Conservation (phyloP, 2,797 vertebrate genomes). For the Pterois miles region DNA sequence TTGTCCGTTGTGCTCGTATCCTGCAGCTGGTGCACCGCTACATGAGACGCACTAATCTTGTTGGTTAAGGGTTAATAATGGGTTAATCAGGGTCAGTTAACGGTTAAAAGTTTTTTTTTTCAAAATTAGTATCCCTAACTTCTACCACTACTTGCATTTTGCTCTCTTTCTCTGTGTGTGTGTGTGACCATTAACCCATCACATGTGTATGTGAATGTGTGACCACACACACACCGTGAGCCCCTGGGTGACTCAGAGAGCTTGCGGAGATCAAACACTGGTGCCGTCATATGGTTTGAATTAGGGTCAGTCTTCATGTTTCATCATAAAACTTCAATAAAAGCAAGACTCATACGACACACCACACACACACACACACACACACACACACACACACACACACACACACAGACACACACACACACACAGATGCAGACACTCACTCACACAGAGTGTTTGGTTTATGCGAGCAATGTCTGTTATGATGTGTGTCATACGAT, state of each 20-base stretch:
- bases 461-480: slow-evolving; percentile 67
- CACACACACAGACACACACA: background rate
- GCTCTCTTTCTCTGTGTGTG: background rate
- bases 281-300: slow-evolving; percentile 87
- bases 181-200: slow-evolving; percentile 66
- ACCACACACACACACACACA: slow-evolving; percentile 36
- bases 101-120: too few relatives aligned
- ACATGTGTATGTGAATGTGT: slow-evolving; percentile 72
- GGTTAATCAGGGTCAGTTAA: too few relatives aligned
- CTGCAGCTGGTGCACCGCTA: too few relatives aligned
- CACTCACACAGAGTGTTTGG: slow-evolving; percentile 50
- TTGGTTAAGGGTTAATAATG: too few relatives aligned
- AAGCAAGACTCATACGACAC: slow-evolving; percentile 60
- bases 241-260: slow-evolving; percentile 74
- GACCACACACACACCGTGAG: slow-evolving; percentile 76
- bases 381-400: background rate
- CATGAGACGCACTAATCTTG: too few relatives aligned
- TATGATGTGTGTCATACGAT: slow-evolving; percentile 69
- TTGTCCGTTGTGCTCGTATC: too few relatives aligned
- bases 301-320: slow-evolving; percentile 87
- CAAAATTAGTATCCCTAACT: too few relatives aligned
- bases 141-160: slow-evolving; percentile 1
- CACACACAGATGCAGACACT: slow-evolving; percentile 30
- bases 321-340: slow-evolving; percentile 90
- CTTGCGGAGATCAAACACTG: slow-evolving; percentile 86